phyloP scores from a whole-genome alignment of 2,113 vertebrate species.

The Tinamus guttatus region DNA sequence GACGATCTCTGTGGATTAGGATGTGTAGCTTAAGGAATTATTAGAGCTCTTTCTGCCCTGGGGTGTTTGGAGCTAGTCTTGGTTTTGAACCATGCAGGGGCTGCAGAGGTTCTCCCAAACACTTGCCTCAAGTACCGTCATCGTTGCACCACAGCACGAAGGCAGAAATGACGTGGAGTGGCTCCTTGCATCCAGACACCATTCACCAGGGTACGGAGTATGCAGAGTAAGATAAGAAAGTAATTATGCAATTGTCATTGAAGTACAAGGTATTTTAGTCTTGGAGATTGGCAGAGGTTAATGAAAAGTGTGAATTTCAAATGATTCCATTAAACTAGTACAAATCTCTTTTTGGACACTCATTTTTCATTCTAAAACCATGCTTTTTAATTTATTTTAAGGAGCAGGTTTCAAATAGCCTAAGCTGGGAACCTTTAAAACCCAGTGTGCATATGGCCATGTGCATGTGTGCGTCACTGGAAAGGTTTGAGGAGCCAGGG shows the following conservation, averaged over 20 bases:
- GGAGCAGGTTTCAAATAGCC: neutral
- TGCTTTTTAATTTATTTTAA: neutral
- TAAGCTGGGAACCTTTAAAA: rapidly evolving
- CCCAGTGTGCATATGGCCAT: rapidly evolving
- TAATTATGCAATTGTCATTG: neutral
- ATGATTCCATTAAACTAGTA: neutral
- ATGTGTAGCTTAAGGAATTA: rapidly evolving
- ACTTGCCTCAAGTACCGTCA: rapidly evolving
- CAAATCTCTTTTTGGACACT: neutral
- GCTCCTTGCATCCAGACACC: neutral
- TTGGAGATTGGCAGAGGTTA: conserved; percentile 29
- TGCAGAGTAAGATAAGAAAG: neutral
- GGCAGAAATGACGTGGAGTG: rapidly evolving
- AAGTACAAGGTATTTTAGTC: rapidly evolving
- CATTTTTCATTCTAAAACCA: neutral
- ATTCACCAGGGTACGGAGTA: rapidly evolving
- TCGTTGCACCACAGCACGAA: rapidly evolving
- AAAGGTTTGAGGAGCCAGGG: neutral
- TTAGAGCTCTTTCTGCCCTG: neutral
- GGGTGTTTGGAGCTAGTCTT: rapidly evolving
- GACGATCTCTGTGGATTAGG: rapidly evolving
- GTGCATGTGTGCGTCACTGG: neutral
- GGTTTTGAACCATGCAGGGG: rapidly evolving
- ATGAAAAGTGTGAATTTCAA: conserved; percentile 26
- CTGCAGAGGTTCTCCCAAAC: neutral